Percentiles rank a stretch among this genome's conserved stretches.
Evolutionary conservation across 2,113 vertebrate species (phyloP).

Genomic region (Prinia subflava): DNA sequence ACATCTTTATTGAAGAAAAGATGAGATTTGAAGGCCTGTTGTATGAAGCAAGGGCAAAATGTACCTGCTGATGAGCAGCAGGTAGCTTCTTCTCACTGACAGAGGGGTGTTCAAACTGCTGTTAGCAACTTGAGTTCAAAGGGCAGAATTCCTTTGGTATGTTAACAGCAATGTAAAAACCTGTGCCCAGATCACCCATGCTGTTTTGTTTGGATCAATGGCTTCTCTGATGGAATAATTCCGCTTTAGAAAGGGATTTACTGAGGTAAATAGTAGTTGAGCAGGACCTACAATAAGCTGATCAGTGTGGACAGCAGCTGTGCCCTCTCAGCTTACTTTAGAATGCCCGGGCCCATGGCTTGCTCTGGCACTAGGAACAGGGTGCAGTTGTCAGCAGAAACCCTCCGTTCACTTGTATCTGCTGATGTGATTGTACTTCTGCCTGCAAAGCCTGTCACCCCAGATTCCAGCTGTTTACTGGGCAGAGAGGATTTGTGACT

Average conservation of each 20-base stretch:
- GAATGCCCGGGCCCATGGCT: not conserved
- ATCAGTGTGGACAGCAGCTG: not conserved
- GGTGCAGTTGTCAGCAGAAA: not conserved
- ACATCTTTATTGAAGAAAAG: not conserved
- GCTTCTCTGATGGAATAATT: not conserved
- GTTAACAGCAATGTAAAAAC: not conserved
- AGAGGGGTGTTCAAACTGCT: not conserved
- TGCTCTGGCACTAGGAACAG: not conserved
- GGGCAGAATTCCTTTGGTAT: not conserved
- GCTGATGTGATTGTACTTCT: not conserved
- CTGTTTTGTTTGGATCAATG: not conserved
- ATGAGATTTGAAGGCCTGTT: not conserved
- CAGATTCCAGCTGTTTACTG: not conserved
- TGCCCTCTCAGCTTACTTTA: not conserved
- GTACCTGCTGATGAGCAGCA: not conserved
- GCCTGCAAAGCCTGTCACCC: not conserved
- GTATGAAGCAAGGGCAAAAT: not conserved
- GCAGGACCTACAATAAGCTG: not conserved
- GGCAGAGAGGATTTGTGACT: not conserved
- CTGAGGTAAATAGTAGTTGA: not conserved
- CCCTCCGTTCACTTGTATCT: not conserved
- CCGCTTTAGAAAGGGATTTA: not conserved
- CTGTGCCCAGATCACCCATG: not conserved
- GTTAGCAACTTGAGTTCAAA: not conserved
- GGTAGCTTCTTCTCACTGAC: not conserved